phyloP scores from a whole-genome alignment of 2,113 vertebrate species.

The Scalopus aquaticus region DNA sequence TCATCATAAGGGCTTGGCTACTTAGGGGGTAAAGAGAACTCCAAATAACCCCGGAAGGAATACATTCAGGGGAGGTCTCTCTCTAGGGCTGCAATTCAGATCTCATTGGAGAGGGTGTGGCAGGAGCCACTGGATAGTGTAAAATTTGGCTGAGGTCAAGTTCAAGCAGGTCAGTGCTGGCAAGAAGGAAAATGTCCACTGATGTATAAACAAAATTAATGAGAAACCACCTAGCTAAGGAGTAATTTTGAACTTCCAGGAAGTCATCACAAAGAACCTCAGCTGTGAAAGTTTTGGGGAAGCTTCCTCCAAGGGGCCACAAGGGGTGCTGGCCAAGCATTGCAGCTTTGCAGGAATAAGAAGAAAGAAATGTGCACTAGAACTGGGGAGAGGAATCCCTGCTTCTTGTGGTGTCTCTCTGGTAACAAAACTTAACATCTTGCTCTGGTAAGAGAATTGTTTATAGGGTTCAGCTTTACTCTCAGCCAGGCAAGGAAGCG shows the following conservation, averaged over 20 bases:
- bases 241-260: background rate
- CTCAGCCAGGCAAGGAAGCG: background rate
- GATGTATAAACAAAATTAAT: background rate
- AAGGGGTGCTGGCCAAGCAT: fast-evolving
- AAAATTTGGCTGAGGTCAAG: background rate
- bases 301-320: background rate
- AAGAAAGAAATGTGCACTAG: background rate
- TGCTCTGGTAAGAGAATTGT: background rate
- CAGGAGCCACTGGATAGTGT: background rate
- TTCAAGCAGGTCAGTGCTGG: background rate
- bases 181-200: background rate
- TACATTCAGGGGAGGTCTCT: background rate
- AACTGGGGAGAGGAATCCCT: background rate
- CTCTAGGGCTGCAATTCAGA: background rate
- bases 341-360: background rate
- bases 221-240: background rate
- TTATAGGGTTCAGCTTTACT: background rate
- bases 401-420: background rate
- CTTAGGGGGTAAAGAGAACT: background rate
- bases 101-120: background rate
- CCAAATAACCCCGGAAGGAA: background rate
- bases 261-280: background rate
- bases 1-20: background rate
- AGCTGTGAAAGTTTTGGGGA: background rate
- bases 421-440: background rate